These are phyloP conservation scores for Oreortyx pictus DNA, from an alignment of 2,797 vertebrate genomes.

Conservation along the genomic window DNA sequence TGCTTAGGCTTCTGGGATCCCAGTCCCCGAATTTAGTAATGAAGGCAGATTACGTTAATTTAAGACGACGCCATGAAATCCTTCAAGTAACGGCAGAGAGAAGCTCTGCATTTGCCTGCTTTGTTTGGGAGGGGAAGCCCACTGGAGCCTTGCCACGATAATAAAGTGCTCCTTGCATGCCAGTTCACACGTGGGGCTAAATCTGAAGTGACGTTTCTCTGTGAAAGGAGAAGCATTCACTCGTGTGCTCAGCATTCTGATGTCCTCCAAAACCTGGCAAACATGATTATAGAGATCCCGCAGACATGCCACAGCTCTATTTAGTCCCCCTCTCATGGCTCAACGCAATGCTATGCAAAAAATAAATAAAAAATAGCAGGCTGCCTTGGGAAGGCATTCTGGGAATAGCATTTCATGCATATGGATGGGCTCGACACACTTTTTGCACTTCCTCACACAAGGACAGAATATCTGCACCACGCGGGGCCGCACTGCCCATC, in stretches of 20 bases:
- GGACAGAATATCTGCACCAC: background rate
- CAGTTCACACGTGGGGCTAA: constrained; percentile 31
- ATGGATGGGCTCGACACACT: background rate
- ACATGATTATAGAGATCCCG: constrained; percentile 33
- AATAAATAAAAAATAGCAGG: background rate
- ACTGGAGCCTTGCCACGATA: constrained; percentile 3
- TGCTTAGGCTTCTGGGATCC: background rate
- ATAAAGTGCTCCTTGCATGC: background rate
- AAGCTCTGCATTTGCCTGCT: background rate
- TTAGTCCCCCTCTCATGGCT: constrained; percentile 22
- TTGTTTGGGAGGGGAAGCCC: constrained; percentile 46
- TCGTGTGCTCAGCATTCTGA: constrained; percentile 42
- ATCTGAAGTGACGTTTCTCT: constrained; percentile 52
- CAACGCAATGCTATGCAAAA: background rate
- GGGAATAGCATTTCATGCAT: constrained; percentile 2
- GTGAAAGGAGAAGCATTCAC: constrained; percentile 43
- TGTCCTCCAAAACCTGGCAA: constrained; percentile 28
- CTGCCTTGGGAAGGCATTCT: background rate
- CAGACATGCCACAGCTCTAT: constrained; percentile 60
- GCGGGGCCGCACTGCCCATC: background rate
- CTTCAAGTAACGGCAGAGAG: background rate
- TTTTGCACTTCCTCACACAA: background rate
- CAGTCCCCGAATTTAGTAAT: constrained; percentile 43
- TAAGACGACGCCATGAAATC: constrained; percentile 71
- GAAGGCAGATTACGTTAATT: constrained; percentile 68